Evolutionary conservation across 2,113 vertebrate species (phyloP).

Genomic region (Corvus moneduloides): DNA sequence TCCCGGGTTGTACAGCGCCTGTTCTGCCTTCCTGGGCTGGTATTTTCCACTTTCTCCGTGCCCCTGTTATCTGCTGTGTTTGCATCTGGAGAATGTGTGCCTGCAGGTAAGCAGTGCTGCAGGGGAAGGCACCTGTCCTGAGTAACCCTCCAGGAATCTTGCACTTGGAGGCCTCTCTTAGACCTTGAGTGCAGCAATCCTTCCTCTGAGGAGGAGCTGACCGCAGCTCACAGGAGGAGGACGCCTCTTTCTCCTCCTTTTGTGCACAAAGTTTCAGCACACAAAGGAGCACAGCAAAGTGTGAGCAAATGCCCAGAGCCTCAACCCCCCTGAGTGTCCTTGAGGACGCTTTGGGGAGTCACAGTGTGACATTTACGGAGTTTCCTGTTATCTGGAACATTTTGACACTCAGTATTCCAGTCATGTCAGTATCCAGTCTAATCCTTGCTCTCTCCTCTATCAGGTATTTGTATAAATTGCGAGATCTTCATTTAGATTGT

Average conservation of each 20-base stretch:
- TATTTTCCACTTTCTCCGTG: not conserved
- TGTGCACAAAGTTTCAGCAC: not conserved
- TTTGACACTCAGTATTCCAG: not conserved
- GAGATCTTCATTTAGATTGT: constrained; percentile 94
- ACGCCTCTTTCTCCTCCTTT: not conserved
- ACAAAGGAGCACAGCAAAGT: not conserved
- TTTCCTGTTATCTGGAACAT: not conserved
- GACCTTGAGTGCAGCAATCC: not conserved
- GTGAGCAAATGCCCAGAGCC: not conserved
- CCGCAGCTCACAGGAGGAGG: not conserved
- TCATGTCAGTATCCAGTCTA: not conserved
- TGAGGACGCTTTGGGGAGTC: not conserved
- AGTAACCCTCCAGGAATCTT: not conserved
- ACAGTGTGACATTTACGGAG: too few species aligned
- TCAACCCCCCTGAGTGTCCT: not conserved
- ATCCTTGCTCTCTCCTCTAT: not conserved
- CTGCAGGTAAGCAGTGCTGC: fast-evolving
- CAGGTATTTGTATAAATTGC: constrained; percentile 94
- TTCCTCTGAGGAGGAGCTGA: not conserved
- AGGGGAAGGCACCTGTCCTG: not conserved
- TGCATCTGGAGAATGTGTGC: fast-evolving
- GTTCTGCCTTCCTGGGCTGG: not conserved
- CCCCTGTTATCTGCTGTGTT: not conserved
- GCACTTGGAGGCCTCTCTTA: fast-evolving
- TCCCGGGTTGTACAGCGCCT: not conserved